Evolutionary conservation across 2,797 vertebrate genomes (phyloP).

Genomic region (Tauraco hartlaubi): DNA sequence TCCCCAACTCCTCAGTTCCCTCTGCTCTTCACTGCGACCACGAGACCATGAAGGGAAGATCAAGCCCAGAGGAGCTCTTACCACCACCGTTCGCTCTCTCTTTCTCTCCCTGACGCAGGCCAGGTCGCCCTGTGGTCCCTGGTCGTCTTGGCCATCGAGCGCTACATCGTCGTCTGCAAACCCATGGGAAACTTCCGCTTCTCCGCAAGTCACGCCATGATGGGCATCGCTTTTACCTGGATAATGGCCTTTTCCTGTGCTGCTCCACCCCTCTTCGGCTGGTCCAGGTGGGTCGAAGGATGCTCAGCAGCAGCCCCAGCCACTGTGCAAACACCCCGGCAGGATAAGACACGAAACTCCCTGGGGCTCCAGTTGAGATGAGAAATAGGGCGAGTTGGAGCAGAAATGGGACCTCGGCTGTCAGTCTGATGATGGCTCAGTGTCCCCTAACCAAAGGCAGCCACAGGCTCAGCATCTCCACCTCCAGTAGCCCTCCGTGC

Average conservation of each 20-base stretch:
- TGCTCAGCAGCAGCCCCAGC: not conserved
- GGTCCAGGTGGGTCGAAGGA: constrained; percentile 79
- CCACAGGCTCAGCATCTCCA: not conserved
- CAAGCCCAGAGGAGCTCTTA: not conserved
- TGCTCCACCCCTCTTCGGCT: constrained; percentile 81
- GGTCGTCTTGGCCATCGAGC: constrained; percentile 67
- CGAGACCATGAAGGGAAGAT: fast-evolving
- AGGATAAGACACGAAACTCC: fast-evolving
- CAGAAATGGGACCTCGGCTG: not conserved
- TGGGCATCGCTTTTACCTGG: constrained; percentile 84
- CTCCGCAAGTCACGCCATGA: constrained; percentile 67
- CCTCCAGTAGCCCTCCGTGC: not conserved
- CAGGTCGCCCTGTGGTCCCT: constrained; percentile 70
- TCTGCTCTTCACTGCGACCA: not conserved
- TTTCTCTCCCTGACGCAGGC: not conserved
- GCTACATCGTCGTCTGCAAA: constrained; percentile 85
- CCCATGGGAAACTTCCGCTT: constrained; percentile 89
- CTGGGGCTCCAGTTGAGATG: not conserved
- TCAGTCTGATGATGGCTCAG: fast-evolving
- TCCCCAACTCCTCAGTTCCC: no score
- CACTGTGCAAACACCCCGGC: not conserved
- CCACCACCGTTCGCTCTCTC: not conserved
- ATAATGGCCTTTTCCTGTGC: constrained; percentile 82
- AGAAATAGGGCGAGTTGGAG: fast-evolving
- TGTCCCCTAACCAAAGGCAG: not conserved